These are phyloP conservation scores for Cardinalis cardinalis DNA, from an alignment of 2,113 vertebrate genomes.

Conservation along the genomic window DNA sequence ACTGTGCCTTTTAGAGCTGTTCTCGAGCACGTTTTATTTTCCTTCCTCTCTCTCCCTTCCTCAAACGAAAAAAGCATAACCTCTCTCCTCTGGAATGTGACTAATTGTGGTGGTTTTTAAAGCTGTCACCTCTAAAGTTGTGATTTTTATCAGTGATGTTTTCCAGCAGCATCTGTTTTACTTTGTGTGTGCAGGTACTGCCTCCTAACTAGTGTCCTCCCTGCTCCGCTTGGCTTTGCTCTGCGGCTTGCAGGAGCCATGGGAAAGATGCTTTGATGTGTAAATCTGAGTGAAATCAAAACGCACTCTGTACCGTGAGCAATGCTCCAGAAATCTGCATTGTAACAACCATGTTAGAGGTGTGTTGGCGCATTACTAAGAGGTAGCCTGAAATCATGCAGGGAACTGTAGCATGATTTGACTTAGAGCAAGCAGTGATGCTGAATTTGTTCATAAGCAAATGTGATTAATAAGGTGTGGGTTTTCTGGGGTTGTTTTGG, in stretches of 20 bases:
- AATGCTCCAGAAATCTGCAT: neutral
- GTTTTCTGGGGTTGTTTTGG: accelerated
- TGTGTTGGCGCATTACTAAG: neutral
- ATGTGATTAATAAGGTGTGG: neutral
- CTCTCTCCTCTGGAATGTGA: neutral
- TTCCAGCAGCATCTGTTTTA: neutral
- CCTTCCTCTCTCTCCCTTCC: neutral
- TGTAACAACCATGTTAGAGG: neutral
- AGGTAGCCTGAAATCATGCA: neutral
- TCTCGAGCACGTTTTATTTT: neutral
- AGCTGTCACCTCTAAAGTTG: neutral
- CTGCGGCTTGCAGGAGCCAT: neutral
- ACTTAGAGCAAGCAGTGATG: neutral
- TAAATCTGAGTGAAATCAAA: neutral
- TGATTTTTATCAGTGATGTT: neutral
- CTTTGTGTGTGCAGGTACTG: neutral
- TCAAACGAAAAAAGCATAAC: neutral
- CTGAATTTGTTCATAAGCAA: neutral
- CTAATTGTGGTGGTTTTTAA: neutral
- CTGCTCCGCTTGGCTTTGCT: neutral
- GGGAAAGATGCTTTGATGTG: neutral
- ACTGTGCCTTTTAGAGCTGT: neutral
- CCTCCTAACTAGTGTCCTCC: neutral
- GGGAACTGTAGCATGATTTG: neutral
- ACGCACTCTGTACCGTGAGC: neutral